Evolutionary conservation across 2,888 invertebrate genomes (phyloP), one percentile per base, ranked within the genome.

Genomic region (Lithophane socia): DNA sequence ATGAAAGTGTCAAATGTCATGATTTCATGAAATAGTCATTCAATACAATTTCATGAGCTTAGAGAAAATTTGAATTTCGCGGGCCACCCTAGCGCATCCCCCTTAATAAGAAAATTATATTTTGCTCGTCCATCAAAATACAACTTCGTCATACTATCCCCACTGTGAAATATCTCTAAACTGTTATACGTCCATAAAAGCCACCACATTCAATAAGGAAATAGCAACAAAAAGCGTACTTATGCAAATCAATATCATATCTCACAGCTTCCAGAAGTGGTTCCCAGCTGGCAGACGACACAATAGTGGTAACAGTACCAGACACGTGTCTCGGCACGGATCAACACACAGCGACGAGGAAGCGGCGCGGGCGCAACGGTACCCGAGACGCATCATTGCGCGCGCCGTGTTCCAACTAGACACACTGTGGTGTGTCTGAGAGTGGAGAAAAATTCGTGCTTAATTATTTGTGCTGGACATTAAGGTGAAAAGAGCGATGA

Each of bases 281-380:
- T 74, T 70, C 66, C 75, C 64, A 71, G 47, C 60, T 54, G 68
- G n/a, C 66, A 49, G 67, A 54, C 49, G 60, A 69, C 66, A 82
- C 82, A 86, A 86, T 83, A 52, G 72, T 65, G 63, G 13, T 77
- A 83, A 84, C 83, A 75, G 86, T 84, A 86, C 44, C 16, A 37
- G 58, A 61, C 83, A 63, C 78, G 66, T 64, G 58, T 42, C 24
- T 52, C 71, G 56, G 42, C 66, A 47, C 68, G 83, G 83, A 82
- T 56, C 47, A 77, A 29, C 72, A 82, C 64, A 72, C 56, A 69
- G 56, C 71, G 63, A 42, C 78, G 68, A 79, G 72, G 74, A 79
- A 75, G 58, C 37, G 49, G 47, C 58, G 71, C 78, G 13, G 18
- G 54, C 60, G 52, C 74, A 86, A 72, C 79, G 87, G 80, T 72